These are phyloP conservation scores for Gadus macrocephalus DNA, from an alignment of 2,113 vertebrate species.

Conservation along the genomic window DNA sequence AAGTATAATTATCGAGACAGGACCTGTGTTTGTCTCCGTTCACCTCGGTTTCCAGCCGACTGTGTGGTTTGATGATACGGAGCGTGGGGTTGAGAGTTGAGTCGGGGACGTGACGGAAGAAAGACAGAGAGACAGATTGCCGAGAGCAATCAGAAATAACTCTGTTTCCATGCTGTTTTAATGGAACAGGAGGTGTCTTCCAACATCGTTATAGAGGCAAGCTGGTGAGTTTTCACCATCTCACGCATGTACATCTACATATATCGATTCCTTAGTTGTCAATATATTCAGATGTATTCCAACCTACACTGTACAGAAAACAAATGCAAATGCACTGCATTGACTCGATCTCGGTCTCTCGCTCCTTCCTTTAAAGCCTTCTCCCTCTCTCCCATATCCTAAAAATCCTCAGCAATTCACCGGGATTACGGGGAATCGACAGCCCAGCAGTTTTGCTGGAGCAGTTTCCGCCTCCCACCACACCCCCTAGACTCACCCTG, in stretches of 20 bases:
- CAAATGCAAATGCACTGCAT: too few species aligned
- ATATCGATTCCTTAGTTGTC: not conserved
- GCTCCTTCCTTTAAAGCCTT: constrained; percentile 20
- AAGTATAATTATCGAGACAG: not conserved
- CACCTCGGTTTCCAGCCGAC: too few species aligned
- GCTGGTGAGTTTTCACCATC: not conserved
- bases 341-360: constrained; percentile 2
- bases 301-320: not conserved
- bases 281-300: not conserved
- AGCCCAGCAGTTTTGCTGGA: constrained; percentile 57
- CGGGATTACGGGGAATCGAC: constrained; percentile 67
- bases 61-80: too few species aligned
- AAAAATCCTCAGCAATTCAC: constrained; percentile 46
- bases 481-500: constrained; percentile 32
- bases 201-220: too few species aligned
- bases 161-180: too few species aligned
- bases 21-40: not conserved
- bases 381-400: constrained; percentile 27
- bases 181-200: too few species aligned
- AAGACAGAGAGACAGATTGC: not conserved
- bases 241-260: not conserved
- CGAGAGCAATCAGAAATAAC: not conserved
- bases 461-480: constrained; percentile 39
- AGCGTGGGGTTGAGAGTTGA: not conserved
- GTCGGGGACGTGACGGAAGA: not conserved